These are phyloP conservation scores for Tenebrio molitor DNA, from an alignment of 1,140 invertebrate genomes.

Conservation along the genomic window DNA sequence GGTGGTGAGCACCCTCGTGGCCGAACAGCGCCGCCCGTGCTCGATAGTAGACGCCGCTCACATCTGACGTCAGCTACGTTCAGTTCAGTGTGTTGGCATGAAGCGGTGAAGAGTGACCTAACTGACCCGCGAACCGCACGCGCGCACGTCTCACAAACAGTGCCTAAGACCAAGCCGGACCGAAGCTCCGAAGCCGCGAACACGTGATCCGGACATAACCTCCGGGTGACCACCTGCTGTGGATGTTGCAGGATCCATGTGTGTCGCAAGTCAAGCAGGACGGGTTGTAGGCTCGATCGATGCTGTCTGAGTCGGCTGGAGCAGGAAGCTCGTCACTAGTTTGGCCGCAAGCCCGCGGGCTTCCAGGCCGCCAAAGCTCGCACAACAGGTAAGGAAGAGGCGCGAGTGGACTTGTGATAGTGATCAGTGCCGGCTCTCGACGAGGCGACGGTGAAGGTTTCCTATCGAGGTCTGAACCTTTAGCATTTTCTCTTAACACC, in stretches of 20 bases:
- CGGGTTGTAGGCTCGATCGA: slow-evolving; percentile 61
- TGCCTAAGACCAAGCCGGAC: slow-evolving; percentile 9
- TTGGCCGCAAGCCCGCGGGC: slow-evolving; percentile 47
- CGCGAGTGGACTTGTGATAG: background rate
- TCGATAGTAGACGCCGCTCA: slow-evolving; percentile 64
- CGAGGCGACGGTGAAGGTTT: too few species aligned
- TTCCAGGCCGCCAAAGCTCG: slow-evolving; percentile 44
- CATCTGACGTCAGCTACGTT: slow-evolving; percentile 57
- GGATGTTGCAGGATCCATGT: slow-evolving; percentile 39
- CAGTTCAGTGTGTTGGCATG: slow-evolving; percentile 61
- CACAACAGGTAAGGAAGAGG: slow-evolving; percentile 60
- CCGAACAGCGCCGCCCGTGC: slow-evolving; percentile 60
- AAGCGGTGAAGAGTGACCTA: slow-evolving; percentile 63
- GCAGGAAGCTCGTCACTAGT: slow-evolving; percentile 53
- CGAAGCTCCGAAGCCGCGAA: slow-evolving; percentile 7
- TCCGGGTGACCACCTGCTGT: slow-evolving; percentile 36
- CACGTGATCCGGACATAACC: slow-evolving; percentile 50
- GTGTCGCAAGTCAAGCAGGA: slow-evolving; percentile 46
- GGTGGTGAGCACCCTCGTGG: slow-evolving; percentile 61
- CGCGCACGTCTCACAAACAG: slow-evolving; percentile 29
- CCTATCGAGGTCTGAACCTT: too few species aligned
- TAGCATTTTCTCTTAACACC: too few species aligned
- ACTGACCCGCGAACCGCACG: slow-evolving; percentile 52
- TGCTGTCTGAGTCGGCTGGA: slow-evolving; percentile 61
- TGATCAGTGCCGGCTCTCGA: slow-evolving; percentile 19